Evolutionary conservation across 2,113 vertebrate genomes (phyloP).

Genomic region (Macquaria ambigua): DNA sequence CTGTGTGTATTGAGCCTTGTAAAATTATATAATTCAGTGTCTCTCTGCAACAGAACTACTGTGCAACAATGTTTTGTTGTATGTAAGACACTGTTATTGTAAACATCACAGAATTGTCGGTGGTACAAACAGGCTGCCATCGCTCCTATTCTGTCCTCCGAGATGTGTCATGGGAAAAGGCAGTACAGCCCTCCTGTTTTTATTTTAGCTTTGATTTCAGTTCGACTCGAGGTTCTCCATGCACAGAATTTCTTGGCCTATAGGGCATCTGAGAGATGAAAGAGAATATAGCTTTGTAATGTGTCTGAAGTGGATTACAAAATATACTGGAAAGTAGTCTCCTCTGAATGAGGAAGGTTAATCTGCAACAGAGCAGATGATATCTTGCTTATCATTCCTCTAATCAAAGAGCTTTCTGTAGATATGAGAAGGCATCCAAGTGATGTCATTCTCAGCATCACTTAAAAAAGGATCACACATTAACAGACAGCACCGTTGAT

Average conservation of each 20-base stretch:
- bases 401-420: constrained; percentile 61
- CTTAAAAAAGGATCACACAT: constrained; percentile 12
- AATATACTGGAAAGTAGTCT: constrained; percentile 38
- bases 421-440: constrained; percentile 17
- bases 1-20: constrained; percentile 41
- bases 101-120: constrained; percentile 37
- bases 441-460: constrained; percentile 14
- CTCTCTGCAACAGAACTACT: not conserved
- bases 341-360: constrained; percentile 53
- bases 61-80: constrained; percentile 2
- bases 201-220: constrained; percentile 32
- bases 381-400: constrained; percentile 61
- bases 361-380: constrained; percentile 65
- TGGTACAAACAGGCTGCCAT: constrained; percentile 1
- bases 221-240: constrained; percentile 12
- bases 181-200: constrained; percentile 19
- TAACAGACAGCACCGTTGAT: constrained; percentile 13
- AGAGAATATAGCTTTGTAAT: constrained; percentile 46
- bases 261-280: constrained; percentile 50
- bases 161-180: constrained; percentile 16
- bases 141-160: not conserved
- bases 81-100: constrained; percentile 7
- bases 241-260: constrained; percentile 27
- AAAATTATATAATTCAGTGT: constrained; percentile 7
- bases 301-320: constrained; percentile 64